A percentile compares a stretch with the other conserved stretches of the same genome.
These are phyloP conservation scores for Nebria salina DNA, from an alignment of 2,888 invertebrate species.

Conservation along the genomic window DNA sequence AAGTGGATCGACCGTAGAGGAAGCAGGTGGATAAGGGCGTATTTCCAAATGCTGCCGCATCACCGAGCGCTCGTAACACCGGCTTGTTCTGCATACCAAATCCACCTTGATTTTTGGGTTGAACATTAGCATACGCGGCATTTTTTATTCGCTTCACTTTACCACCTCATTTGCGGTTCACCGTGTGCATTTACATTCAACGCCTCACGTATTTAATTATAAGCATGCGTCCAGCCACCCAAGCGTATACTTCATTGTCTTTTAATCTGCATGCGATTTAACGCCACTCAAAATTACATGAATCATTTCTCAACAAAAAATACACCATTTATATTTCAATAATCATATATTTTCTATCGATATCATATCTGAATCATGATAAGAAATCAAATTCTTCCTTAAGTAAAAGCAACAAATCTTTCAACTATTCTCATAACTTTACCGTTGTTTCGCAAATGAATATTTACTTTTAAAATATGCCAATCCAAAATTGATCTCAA, in stretches of 20 bases:
- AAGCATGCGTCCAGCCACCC: background rate
- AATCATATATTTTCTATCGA: too few relatives aligned
- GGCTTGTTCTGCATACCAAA: slow-evolving; percentile 12
- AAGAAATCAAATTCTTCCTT: too few relatives aligned
- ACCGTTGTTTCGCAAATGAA: too few relatives aligned
- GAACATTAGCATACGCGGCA: background rate
- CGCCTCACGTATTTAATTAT: slow-evolving; percentile 1
- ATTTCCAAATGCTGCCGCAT: background rate
- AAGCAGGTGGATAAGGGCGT: background rate
- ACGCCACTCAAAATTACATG: background rate
- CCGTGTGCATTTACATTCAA: background rate
- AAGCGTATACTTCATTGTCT: background rate
- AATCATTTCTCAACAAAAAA: background rate
- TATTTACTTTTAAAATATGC: too few relatives aligned
- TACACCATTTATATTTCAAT: background rate
- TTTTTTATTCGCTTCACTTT: background rate
- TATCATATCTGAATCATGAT: too few relatives aligned
- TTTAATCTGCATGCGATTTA: background rate
- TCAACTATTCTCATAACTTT: too few relatives aligned
- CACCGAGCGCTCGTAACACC: background rate
- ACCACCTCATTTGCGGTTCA: background rate
- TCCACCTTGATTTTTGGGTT: slow-evolving; percentile 11
- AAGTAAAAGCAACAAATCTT: too few relatives aligned
- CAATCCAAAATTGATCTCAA: too few relatives aligned
- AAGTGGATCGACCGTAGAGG: too few relatives aligned